Percentiles rank a stretch among this genome's conserved stretches.
Evolutionary conservation across 1,140 invertebrate species (phyloP).

Genomic region (Drosophila saltans): DNA sequence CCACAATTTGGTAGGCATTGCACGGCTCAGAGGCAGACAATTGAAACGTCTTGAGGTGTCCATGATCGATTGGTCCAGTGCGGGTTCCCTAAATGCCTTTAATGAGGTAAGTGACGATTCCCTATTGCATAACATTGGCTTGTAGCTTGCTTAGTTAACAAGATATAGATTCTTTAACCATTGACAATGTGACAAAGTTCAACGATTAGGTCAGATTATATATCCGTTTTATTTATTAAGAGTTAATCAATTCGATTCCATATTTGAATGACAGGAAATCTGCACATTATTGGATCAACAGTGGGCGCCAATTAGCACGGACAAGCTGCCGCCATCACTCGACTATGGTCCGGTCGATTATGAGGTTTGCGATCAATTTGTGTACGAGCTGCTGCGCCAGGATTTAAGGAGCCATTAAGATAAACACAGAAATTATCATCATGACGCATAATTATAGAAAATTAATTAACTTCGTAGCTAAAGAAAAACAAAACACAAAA

Average conservation of each 20-base stretch:
- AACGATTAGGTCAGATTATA: no score
- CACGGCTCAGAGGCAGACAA: conserved; percentile 86
- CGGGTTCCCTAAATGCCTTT: conserved; percentile 47
- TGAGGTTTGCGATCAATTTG: conserved; percentile 73
- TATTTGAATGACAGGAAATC: conserved; percentile 82
- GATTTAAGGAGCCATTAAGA: conserved; percentile 65
- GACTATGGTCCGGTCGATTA: conserved; percentile 62
- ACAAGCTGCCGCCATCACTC: conserved; percentile 82
- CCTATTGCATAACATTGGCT: neutral
- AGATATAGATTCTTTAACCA: no score
- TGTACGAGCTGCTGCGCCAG: conserved; percentile 73
- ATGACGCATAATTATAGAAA: conserved; percentile 71
- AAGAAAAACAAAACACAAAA: conserved; percentile 25
- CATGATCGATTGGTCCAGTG: conserved; percentile 84
- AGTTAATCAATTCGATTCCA: neutral
- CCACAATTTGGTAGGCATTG: conserved; percentile 88
- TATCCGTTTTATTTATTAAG: neutral
- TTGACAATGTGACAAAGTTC: no score
- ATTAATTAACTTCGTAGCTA: conserved; percentile 53
- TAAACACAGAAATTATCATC: conserved; percentile 48
- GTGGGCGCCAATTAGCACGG: conserved; percentile 81
- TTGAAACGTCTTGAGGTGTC: conserved; percentile 87
- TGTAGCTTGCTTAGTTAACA: neutral
- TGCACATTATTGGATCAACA: conserved; percentile 79
- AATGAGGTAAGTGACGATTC: conserved; percentile 62